Evolutionary conservation across 2,797 vertebrate genomes (phyloP), one percentile per base, ranked within the genome.

Genomic region (Syndactyla subalaris): DNA sequence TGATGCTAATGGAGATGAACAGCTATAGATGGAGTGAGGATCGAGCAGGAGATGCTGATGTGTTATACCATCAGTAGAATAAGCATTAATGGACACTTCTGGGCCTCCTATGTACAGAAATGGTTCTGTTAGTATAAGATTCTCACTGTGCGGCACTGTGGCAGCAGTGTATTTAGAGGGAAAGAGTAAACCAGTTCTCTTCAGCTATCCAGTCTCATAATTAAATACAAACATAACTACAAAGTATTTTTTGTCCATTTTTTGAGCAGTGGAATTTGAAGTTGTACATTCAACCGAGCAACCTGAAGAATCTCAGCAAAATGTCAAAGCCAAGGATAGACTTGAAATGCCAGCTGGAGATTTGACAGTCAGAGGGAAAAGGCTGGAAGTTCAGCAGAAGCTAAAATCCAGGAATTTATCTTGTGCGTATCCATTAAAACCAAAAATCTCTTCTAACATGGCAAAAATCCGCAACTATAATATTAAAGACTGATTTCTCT

Each of bases 391-490:
- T 43, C 98, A 96, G 61, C 96, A 96, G 39, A 98, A 94, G 88
- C 97, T 96, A 74, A 98, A 95, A 85, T 84, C 76, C 32, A 59
- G 52, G 36, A 98, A 93, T 76, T 81, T 89, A 45, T 43, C 91
- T 76, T 81, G 63, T 51, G 71, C 63, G 62, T 83, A 58, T 21
- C 57, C 84, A 34, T 94, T 72, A 88, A 98, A 96, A 93, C 74
- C 58, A 27, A 98, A 79, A 94, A 74, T 93, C 55, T 85, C 73
- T 67, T 95, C 51, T 80, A 97, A 87, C 26, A 30, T 71, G 72
- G 81, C 84, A 55, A 98, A 96, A 97, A 97, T 99, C 88, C 98
- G 98, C 67, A 99, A 99, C 97, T 99, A 99, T 93, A 99, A 98
- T 45, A 39, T 98, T 43, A 99, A 98, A 97, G 98, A 99, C 84